Evolutionary conservation across 2,113 vertebrate genomes (phyloP).

Genomic region (Stegastes partitus): DNA sequence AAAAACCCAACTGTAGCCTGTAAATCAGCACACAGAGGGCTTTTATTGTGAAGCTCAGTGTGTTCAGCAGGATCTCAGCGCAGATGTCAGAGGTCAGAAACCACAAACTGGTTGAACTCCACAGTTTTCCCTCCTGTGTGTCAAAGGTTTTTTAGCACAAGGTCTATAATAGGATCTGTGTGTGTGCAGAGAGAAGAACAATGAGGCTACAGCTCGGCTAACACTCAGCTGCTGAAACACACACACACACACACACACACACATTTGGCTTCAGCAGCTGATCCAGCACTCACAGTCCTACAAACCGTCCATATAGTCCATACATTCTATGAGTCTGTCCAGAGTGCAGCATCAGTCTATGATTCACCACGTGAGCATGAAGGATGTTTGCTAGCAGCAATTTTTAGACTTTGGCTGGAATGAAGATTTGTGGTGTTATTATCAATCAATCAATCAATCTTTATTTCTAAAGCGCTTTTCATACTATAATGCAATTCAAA

Average conservation of each 20-base stretch:
- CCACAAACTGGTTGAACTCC: neutral
- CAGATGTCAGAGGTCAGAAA: constrained; percentile 51
- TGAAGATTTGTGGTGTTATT: no score
- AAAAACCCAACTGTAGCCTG: neutral
- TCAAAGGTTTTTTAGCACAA: constrained; percentile 21
- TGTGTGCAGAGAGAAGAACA: constrained; percentile 41
- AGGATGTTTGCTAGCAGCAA: no score
- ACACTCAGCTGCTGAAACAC: constrained; percentile 40
- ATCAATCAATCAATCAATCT: no score
- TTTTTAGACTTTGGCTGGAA: no score
- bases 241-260: constrained; percentile 6
- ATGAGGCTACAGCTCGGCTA: constrained; percentile 7
- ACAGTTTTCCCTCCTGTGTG: neutral
- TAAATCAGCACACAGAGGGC: neutral
- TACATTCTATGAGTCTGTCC: no score
- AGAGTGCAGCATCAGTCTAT: no score
- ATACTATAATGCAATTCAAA: no score
- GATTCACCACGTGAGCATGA: no score
- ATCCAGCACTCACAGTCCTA: neutral
- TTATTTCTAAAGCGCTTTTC: no score
- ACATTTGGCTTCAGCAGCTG: constrained; percentile 16
- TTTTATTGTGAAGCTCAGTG: constrained; percentile 13
- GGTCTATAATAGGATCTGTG: constrained; percentile 58
- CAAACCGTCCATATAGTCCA: no score
- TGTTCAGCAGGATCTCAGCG: constrained; percentile 3